These are phyloP conservation scores for Gnatocerus cornutus DNA, from an alignment of 2,888 invertebrate species.

Conservation along the genomic window DNA sequence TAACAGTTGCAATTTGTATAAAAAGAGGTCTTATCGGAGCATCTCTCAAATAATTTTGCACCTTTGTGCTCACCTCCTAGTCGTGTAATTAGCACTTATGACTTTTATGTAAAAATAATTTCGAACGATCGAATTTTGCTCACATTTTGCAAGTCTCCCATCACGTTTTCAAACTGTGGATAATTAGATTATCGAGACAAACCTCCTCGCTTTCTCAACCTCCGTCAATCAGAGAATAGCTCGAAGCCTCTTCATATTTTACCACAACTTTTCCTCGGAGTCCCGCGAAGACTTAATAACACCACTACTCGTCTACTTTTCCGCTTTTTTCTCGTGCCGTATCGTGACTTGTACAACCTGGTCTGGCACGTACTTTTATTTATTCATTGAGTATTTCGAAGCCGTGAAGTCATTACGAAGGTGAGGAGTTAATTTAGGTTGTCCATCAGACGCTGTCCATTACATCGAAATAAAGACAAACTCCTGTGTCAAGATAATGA, in stretches of 20 bases:
- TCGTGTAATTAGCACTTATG: too few species aligned
- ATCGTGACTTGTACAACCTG: constrained; percentile 38
- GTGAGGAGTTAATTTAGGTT: constrained; percentile 60
- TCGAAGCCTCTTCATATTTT: constrained; percentile 34
- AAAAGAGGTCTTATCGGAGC: neutral
- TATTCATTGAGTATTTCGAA: constrained; percentile 54
- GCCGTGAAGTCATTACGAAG: constrained; percentile 53
- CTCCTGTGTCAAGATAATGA: constrained; percentile 69
- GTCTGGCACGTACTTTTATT: constrained; percentile 44
- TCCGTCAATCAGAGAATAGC: constrained; percentile 35
- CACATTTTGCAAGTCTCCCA: constrained; percentile 20
- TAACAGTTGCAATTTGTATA: constrained; percentile 12
- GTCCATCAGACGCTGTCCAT: constrained; percentile 56
- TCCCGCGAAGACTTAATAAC: constrained; percentile 34
- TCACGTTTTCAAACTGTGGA: constrained; percentile 35
- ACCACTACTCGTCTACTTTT: constrained; percentile 24
- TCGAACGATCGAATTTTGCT: neutral
- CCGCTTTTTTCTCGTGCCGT: constrained; percentile 28
- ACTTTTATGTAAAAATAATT: too few species aligned
- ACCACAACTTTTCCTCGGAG: constrained; percentile 29
- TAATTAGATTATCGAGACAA: constrained; percentile 43
- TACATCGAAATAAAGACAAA: constrained; percentile 66
- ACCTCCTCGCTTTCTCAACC: constrained; percentile 38
- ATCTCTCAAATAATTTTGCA: constrained; percentile 3
- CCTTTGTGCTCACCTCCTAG: neutral